Evolutionary conservation across 2,113 vertebrate genomes (phyloP).

Genomic region (Caranx melampygus): DNA sequence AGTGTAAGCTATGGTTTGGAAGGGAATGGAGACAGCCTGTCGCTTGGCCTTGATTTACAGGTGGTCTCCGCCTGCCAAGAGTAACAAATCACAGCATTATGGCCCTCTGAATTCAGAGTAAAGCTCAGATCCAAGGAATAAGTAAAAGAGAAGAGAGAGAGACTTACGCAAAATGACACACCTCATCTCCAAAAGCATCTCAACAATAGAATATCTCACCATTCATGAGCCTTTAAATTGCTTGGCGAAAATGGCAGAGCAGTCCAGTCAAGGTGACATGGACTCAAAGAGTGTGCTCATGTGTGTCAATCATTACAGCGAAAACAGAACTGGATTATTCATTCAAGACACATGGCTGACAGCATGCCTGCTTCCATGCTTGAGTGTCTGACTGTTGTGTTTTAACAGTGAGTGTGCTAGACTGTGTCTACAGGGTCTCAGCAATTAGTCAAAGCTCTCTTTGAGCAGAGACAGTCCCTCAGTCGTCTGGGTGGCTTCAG

Average conservation of each 20-base stretch:
- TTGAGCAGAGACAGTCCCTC: constrained; percentile 62
- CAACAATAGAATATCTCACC: constrained; percentile 45
- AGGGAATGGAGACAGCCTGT: constrained; percentile 67
- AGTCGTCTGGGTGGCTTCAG: constrained; percentile 71
- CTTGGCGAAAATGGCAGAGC: constrained; percentile 25
- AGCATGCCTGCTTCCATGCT: constrained; percentile 23
- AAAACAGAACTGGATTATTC: constrained; percentile 41
- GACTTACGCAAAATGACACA: constrained; percentile 45
- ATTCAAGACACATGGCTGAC: constrained; percentile 28
- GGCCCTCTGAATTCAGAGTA: constrained; percentile 60
- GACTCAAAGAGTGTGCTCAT: neutral
- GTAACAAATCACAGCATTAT: constrained; percentile 75
- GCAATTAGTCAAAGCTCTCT: constrained; percentile 68
- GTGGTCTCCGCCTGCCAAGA: constrained; percentile 67
- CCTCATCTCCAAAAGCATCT: constrained; percentile 47
- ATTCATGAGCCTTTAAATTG: constrained; percentile 33
- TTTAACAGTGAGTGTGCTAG: constrained; percentile 26
- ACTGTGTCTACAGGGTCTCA: constrained; percentile 46
- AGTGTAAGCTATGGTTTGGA: constrained; percentile 56
- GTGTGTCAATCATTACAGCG: constrained; percentile 33
- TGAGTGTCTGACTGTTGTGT: constrained; percentile 29
- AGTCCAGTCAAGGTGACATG: constrained; percentile 1
- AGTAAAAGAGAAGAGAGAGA: constrained; percentile 17
- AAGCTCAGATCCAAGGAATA: constrained; percentile 45
- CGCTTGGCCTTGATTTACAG: constrained; percentile 75